Conservation (phyloP, 2,113 vertebrate genomes). For the Bombycilla garrulus region DNA sequence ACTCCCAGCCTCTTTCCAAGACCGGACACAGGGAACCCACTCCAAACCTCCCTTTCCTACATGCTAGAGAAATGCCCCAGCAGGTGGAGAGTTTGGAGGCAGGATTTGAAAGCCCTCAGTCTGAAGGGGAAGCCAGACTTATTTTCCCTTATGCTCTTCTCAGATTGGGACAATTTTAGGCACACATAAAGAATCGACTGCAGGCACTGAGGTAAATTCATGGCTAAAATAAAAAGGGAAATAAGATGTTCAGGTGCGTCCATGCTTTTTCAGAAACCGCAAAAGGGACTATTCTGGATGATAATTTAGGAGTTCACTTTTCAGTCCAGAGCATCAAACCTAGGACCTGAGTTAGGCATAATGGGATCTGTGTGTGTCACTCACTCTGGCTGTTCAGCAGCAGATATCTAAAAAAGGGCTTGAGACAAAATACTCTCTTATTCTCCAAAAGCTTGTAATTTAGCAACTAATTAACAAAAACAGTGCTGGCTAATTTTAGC, state of each 20-base stretch:
- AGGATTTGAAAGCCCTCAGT: background rate
- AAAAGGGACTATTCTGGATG: background rate
- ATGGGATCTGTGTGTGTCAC: fast-evolving
- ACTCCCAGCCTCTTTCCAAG: background rate
- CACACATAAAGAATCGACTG: fast-evolving
- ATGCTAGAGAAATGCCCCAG: background rate
- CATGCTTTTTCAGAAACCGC: background rate
- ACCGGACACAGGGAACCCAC: background rate
- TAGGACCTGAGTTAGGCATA: background rate
- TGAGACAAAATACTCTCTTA: background rate
- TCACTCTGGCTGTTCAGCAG: background rate
- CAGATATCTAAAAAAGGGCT: background rate
- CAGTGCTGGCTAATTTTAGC: background rate
- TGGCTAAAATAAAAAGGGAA: background rate
- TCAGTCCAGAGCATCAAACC: background rate
- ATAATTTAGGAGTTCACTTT: background rate
- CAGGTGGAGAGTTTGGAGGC: background rate
- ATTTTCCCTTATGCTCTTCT: background rate
- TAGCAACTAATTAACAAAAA: background rate
- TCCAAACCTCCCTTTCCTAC: background rate
- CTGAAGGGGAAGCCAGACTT: background rate
- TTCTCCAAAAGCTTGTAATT: background rate
- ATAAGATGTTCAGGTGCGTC: background rate
- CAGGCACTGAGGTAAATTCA: background rate
- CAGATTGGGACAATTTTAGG: background rate